Evolutionary conservation across 2,888 invertebrate genomes (phyloP).

Genomic region (Platerodrilus igneus): DNA sequence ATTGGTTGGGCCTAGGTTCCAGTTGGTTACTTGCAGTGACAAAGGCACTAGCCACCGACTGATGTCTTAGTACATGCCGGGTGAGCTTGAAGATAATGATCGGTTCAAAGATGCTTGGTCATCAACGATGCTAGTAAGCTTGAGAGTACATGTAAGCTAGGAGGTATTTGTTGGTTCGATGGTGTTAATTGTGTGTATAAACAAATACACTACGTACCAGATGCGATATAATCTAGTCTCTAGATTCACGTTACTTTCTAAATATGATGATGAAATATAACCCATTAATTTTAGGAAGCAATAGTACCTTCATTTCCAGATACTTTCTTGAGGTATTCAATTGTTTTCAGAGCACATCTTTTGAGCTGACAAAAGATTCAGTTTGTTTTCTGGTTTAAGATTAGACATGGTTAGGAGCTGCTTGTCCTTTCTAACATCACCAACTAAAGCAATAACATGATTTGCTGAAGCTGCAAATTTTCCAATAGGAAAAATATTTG

Average conservation of each 20-base stretch:
- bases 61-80: too few relatives aligned
- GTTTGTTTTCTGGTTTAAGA: constrained; percentile 21
- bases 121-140: too few relatives aligned
- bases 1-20: too few relatives aligned
- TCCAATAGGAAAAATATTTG: constrained; percentile 13
- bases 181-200: too few relatives aligned
- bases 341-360: constrained; percentile 20
- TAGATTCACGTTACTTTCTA: constrained; percentile 1
- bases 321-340: constrained; percentile 10
- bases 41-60: too few relatives aligned
- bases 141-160: too few relatives aligned
- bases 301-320: constrained; percentile 9
- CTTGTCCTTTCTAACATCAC: constrained; percentile 13
- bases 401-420: constrained; percentile 15
- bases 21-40: too few relatives aligned
- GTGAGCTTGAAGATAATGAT: too few relatives aligned
- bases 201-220: constrained; percentile 10
- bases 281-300: constrained; percentile 13
- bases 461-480: constrained; percentile 7
- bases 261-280: constrained; percentile 5
- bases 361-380: constrained; percentile 20
- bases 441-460: constrained; percentile 9
- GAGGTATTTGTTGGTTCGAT: too few relatives aligned
- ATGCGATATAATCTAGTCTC: constrained; percentile 4
- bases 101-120: too few relatives aligned